Conservation (phyloP, 2,888 invertebrate genomes). For the Xylocampa areola region DNA sequence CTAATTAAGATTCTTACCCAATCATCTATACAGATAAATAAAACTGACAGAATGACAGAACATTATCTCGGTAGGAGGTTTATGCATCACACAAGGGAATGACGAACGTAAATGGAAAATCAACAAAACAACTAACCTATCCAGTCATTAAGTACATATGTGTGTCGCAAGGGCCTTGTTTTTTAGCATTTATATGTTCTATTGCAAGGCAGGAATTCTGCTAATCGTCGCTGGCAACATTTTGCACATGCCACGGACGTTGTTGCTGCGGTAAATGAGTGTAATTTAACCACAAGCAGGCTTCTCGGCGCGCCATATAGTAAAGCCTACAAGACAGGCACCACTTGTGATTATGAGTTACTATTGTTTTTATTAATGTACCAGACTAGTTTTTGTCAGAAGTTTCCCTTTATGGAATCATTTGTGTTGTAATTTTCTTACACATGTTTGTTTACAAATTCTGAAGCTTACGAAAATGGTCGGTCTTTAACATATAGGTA, state of each 20-base stretch:
- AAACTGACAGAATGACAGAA: conserved; percentile 45
- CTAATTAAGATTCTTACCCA: conserved; percentile 51
- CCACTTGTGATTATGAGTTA: conserved; percentile 55
- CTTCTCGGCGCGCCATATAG: conserved; percentile 66
- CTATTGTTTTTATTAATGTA: conserved; percentile 53
- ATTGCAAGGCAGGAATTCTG: conserved; percentile 85
- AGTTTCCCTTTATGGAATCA: conserved; percentile 29
- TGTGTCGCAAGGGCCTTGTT: conserved; percentile 82
- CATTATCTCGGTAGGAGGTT: conserved; percentile 72
- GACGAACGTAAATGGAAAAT: conserved; percentile 77
- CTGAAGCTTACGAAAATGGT: conserved; percentile 4
- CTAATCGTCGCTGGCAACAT: conserved; percentile 87
- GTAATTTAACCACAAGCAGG: conserved; percentile 82
- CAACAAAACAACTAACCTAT: conserved; percentile 75
- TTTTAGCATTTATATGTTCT: conserved; percentile 85
- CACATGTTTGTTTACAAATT: conserved; percentile 4
- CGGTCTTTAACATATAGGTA: too few species aligned
- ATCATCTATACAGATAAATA: conserved; percentile 45
- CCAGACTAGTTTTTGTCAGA: conserved; percentile 36
- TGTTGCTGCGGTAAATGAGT: conserved; percentile 83
- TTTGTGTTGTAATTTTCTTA: conserved; percentile 19
- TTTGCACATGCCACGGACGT: conserved; percentile 80
- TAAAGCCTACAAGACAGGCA: conserved; percentile 51
- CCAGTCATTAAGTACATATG: conserved; percentile 67
- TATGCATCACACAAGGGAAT: conserved; percentile 62